phyloP scores from a whole-genome alignment of 2,888 invertebrate genomes.

The Marronus borbonicus region DNA sequence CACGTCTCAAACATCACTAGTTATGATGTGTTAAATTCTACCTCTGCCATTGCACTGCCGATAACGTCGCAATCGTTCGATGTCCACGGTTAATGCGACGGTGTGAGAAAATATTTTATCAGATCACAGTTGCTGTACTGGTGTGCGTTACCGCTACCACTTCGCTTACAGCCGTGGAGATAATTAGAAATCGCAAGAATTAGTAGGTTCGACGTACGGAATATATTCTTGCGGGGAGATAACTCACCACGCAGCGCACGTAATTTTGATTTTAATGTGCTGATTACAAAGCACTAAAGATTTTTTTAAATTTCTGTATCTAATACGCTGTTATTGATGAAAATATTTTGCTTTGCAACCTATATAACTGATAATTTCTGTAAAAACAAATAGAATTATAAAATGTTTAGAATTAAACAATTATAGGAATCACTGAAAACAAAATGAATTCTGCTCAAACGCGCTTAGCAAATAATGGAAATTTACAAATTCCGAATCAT shows the following conservation, averaged over 20 bases:
- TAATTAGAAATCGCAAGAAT: conserved; percentile 34
- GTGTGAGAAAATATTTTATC: conserved; percentile 55
- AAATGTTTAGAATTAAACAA: too few relatives aligned
- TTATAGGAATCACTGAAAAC: too few relatives aligned
- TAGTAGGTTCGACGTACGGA: conserved; percentile 23
- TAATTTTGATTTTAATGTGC: conserved; percentile 14
- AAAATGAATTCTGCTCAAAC: too few relatives aligned
- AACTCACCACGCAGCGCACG: conserved; percentile 7
- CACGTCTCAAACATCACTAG: conserved; percentile 56
- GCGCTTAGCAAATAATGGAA: too few relatives aligned
- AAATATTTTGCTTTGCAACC: background rate
- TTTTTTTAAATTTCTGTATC: background rate
- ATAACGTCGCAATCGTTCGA: conserved; percentile 37
- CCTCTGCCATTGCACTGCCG: conserved; percentile 46
- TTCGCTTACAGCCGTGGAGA: conserved; percentile 11
- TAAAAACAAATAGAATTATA: too few relatives aligned
- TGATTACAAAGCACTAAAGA: background rate
- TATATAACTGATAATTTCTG: too few relatives aligned
- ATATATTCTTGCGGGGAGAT: conserved; percentile 3
- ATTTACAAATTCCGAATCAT: too few relatives aligned
- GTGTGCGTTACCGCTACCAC: conserved; percentile 17
- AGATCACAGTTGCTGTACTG: conserved; percentile 33
- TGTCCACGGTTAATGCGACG: conserved; percentile 14
- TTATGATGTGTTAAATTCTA: conserved; percentile 59
- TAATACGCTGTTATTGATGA: background rate